Conservation (phyloP, 2,113 vertebrate genomes). For the Colinus virginianus region DNA sequence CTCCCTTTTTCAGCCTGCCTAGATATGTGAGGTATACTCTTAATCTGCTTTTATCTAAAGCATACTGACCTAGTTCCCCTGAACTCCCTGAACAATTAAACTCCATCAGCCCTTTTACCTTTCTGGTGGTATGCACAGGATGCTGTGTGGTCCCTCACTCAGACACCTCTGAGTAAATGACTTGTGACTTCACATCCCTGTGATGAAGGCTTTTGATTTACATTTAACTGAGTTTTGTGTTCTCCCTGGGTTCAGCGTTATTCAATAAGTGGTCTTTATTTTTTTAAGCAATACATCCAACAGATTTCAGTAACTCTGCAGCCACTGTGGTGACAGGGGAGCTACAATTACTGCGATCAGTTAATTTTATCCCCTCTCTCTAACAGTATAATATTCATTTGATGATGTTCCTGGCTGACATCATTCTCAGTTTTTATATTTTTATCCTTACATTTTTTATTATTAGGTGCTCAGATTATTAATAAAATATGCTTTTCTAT, state of each 20-base stretch:
- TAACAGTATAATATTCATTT: not conserved
- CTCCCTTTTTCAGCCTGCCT: conserved; percentile 14
- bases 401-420: not conserved
- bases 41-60: conserved; percentile 68
- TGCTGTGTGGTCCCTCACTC: not conserved
- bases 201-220: not conserved
- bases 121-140: not conserved
- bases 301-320: not conserved
- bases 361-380: not conserved
- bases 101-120: not conserved
- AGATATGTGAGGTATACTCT: conserved; percentile 6
- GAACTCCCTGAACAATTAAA: conserved; percentile 64
- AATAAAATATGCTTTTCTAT: not conserved
- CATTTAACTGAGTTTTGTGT: not conserved
- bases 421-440: not conserved
- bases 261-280: not conserved
- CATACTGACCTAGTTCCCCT: conserved; percentile 65
- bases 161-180: not conserved
- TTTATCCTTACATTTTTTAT: not conserved
- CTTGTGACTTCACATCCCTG: not conserved
- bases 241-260: not conserved
- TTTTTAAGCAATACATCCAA: not conserved
- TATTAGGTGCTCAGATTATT: not conserved
- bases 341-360: not conserved
- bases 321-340: not conserved